Evolutionary conservation across 2,888 invertebrate species (phyloP).

Genomic region (Bhutanitis thaidina): DNA sequence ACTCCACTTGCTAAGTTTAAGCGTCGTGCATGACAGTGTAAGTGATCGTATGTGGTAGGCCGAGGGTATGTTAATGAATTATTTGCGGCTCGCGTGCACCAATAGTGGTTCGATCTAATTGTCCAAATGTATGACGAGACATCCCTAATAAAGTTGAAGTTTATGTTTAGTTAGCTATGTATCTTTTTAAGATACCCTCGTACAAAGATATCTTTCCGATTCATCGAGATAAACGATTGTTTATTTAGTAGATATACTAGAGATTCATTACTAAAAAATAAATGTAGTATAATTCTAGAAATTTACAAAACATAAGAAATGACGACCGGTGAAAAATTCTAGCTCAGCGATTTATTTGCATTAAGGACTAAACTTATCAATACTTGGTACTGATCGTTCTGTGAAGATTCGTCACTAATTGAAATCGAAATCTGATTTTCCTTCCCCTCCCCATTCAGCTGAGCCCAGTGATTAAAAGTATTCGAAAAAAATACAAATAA

Average conservation of each 20-base stretch:
- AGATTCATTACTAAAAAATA: no score
- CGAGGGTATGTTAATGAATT: slow-evolving; percentile 66
- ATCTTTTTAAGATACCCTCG: no score
- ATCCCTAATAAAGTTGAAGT: no score
- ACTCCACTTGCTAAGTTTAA: slow-evolving; percentile 62
- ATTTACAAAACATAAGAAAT: no score
- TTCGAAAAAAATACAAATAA: slow-evolving; percentile 79
- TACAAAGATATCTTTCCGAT: no score
- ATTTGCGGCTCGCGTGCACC: slow-evolving; percentile 70
- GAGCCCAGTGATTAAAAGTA: slow-evolving; percentile 75
- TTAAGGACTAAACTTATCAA: slow-evolving; percentile 73
- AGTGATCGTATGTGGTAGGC: slow-evolving; percentile 69
- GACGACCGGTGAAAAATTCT: no score
- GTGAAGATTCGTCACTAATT: slow-evolving; percentile 74
- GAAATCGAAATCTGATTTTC: slow-evolving; percentile 79
- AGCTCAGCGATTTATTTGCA: slow-evolving; percentile 60
- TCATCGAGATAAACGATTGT: no score
- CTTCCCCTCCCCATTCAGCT: slow-evolving; percentile 55
- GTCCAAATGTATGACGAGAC: slow-evolving; percentile 22
- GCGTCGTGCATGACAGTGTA: slow-evolving; percentile 71
- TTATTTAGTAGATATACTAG: no score
- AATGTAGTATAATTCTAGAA: no score
- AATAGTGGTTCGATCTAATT: slow-evolving; percentile 54
- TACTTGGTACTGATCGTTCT: slow-evolving; percentile 66
- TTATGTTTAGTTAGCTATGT: no score